These are phyloP conservation scores for Sceloporus tristichus DNA, from an alignment of 2,113 vertebrate genomes.

Conservation along the genomic window DNA sequence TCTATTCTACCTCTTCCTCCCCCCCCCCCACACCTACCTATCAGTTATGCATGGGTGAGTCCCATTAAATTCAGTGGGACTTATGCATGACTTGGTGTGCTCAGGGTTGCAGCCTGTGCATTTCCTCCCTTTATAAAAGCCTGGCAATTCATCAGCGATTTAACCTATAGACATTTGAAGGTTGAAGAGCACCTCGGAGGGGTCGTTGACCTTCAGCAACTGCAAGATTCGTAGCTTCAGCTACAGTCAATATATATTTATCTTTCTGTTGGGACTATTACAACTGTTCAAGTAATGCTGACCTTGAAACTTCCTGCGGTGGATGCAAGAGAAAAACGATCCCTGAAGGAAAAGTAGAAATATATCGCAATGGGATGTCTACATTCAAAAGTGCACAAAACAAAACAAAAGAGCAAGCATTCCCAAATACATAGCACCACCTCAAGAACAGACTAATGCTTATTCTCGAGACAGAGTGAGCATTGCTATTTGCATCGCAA, in stretches of 20 bases:
- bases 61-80: background rate
- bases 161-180: slow-evolving; percentile 83
- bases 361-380: slow-evolving; percentile 71
- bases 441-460: slow-evolving; percentile 8
- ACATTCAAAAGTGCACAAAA: slow-evolving; percentile 73
- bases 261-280: slow-evolving; percentile 83
- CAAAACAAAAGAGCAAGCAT: slow-evolving; percentile 58
- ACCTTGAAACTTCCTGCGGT: slow-evolving; percentile 81
- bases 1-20: background rate
- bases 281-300: slow-evolving; percentile 78
- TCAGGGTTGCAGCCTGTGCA: background rate
- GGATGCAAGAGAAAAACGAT: slow-evolving; percentile 77
- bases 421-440: slow-evolving; percentile 35
- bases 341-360: slow-evolving; percentile 80
- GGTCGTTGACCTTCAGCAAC: slow-evolving; percentile 83
- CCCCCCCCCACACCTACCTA: background rate
- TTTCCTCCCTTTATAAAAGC: slow-evolving; percentile 66
- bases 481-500: slow-evolving; percentile 43
- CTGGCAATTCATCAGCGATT: slow-evolving; percentile 80
- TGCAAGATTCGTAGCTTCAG: slow-evolving; percentile 76
- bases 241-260: slow-evolving; percentile 84
- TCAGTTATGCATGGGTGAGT: background rate
- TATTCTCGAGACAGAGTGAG: slow-evolving; percentile 24
- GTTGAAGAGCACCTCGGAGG: slow-evolving; percentile 79
- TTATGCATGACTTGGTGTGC: background rate